Percentiles rank a stretch among this genome's conserved stretches.
Evolutionary conservation across 2,888 invertebrate genomes (phyloP).

Genomic region (Tipula vernalis): DNA sequence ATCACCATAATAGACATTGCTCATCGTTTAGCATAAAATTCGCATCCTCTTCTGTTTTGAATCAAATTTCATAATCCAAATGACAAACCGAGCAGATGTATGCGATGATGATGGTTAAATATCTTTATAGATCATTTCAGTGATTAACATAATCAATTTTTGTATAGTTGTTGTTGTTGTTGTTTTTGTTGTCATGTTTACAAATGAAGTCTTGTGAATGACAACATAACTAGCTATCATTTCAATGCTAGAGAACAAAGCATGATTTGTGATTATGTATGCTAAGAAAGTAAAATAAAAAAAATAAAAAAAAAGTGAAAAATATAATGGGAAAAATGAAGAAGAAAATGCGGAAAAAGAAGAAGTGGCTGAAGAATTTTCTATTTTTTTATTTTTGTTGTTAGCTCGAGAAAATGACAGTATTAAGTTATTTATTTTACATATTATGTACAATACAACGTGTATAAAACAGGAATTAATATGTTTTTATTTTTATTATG

Average conservation of each 20-base stretch:
- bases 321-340: background rate
- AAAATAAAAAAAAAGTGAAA: background rate
- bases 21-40: background rate
- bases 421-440: background rate
- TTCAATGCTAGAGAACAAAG: background rate
- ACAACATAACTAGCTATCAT: constrained; percentile 4
- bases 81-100: background rate
- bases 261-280: background rate
- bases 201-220: background rate
- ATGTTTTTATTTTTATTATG: background rate
- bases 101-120: background rate
- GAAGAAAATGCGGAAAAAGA: background rate
- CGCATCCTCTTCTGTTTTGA: background rate
- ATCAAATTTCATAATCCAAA: background rate
- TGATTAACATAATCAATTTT: constrained; percentile 1
- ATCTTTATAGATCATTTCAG: background rate
- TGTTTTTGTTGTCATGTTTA: background rate
- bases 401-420: background rate
- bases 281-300: background rate
- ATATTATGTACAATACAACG: background rate
- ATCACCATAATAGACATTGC: background rate
- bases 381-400: background rate
- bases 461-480: background rate
- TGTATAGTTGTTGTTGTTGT: background rate
- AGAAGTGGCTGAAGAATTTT: background rate